Evolutionary conservation across 23 tunicate genomes (phyloP).

Genomic region (Aplidium turbinatum): DNA sequence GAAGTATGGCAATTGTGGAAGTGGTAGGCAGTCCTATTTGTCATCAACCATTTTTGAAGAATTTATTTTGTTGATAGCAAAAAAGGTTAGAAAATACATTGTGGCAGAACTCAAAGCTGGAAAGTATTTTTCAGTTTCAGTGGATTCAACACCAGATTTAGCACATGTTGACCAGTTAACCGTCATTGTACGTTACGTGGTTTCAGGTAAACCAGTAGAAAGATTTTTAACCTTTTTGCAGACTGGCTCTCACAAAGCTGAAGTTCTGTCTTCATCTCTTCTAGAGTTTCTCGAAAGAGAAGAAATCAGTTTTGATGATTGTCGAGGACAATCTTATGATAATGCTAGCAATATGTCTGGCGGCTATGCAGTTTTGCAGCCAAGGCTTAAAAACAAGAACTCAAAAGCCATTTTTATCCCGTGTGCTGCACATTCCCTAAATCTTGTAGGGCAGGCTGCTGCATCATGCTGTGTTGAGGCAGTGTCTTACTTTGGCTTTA

Average conservation of each 20-base stretch:
- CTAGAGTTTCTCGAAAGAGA: no score
- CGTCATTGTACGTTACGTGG: slow-evolving; percentile 16
- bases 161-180: slow-evolving; percentile 26
- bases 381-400: slow-evolving; percentile 2
- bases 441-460: slow-evolving; percentile 4
- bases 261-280: no score
- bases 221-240: no score
- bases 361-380: slow-evolving; percentile 8
- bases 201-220: no score
- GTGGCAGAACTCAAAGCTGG: no score
- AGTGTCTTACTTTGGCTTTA: slow-evolving; percentile 5
- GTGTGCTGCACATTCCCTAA: slow-evolving; percentile 24
- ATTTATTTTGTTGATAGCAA: no score
- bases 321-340: slow-evolving; percentile 18
- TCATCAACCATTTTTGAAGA: no score
- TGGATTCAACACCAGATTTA: slow-evolving; percentile 29
- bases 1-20: no score
- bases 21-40: no score
- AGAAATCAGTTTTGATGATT: slow-evolving; percentile 2
- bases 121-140: no score
- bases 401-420: slow-evolving; percentile 9
- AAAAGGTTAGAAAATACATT: no score
- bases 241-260: no score
- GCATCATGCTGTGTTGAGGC: slow-evolving; percentile 2
- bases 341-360: slow-evolving; percentile 22